Conservation (phyloP, 2,797 vertebrate genomes). For the Cossypha niveicapilla region DNA sequence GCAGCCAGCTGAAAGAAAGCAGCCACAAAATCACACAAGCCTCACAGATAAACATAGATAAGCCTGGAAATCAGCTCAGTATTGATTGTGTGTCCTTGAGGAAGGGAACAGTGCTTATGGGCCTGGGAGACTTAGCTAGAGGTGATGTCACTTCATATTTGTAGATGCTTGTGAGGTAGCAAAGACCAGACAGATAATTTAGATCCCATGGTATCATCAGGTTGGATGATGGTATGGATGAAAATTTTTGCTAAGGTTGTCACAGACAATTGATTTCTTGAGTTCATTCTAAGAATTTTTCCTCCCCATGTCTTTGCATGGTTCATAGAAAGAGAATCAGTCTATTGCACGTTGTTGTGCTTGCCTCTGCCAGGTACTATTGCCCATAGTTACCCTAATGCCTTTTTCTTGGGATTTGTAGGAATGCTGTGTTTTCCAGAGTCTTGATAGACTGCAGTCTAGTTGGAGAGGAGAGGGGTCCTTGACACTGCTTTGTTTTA, state of each 20-base stretch:
- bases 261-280: neutral
- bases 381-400: neutral
- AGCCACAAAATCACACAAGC: neutral
- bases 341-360: neutral
- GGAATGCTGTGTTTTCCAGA: neutral
- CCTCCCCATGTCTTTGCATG: rapidly evolving
- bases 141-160: neutral
- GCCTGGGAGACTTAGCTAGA: neutral
- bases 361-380: neutral
- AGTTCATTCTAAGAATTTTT: neutral
- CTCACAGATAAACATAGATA: neutral
- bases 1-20: neutral
- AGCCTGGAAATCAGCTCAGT: neutral
- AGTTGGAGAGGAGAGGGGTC: neutral
- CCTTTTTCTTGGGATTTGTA: neutral
- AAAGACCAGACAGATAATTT: neutral
- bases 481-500: neutral
- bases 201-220: neutral
- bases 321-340: neutral
- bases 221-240: neutral
- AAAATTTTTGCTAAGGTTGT: neutral
- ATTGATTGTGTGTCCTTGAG: neutral
- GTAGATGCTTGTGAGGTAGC: neutral
- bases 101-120: neutral
- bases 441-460: neutral